phyloP scores from a whole-genome alignment of 1,140 invertebrate species.

The Caenorhabditis brenneri region DNA sequence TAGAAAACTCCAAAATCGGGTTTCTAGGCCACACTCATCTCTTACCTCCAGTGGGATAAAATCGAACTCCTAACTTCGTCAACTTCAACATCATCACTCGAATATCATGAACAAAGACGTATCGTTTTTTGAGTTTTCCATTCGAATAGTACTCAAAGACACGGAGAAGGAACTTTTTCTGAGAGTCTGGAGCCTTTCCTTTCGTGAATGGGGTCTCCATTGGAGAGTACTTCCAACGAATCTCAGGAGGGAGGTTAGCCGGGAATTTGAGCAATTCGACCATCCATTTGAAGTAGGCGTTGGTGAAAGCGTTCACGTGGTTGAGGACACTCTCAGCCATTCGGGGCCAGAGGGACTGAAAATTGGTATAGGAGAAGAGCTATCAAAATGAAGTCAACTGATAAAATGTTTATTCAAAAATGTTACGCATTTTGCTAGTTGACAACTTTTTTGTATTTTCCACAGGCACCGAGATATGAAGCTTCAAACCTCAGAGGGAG shows the following conservation, averaged over 20 bases:
- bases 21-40: not conserved
- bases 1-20: too few relatives aligned
- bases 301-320: conserved; percentile 5
- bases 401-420: too few relatives aligned
- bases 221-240: conserved; percentile 5
- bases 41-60: not conserved
- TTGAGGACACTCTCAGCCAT: not conserved
- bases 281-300: not conserved
- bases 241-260: not conserved
- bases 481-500: too few relatives aligned
- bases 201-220: not conserved
- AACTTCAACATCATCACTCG: not conserved
- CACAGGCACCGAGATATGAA: too few relatives aligned
- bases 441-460: too few relatives aligned
- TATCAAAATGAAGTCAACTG: too few relatives aligned
- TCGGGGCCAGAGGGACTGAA: not conserved
- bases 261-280: not conserved
- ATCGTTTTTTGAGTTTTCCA: not conserved
- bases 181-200: not conserved
- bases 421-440: too few relatives aligned
- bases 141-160: not conserved
- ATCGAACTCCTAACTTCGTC: not conserved
- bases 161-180: not conserved
- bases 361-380: not conserved
- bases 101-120: not conserved